A percentile compares a stretch with the other conserved stretches of the same genome.
Conservation (phyloP, 1,140 invertebrate genomes). For the Hirudo medicinalis region DNA sequence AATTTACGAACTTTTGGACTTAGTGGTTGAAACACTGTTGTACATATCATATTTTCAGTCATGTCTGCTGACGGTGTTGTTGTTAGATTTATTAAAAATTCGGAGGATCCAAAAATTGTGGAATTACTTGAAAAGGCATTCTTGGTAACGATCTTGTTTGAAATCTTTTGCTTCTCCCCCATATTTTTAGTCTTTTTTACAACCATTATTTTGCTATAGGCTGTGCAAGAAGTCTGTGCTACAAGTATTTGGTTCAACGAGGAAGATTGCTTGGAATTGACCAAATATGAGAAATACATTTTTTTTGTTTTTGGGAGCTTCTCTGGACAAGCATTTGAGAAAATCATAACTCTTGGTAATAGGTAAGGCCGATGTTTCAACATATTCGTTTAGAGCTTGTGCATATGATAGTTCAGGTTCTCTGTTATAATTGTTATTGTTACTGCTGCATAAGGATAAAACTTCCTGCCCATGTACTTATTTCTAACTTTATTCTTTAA, state of each 20-base stretch:
- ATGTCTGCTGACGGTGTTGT: too few relatives aligned
- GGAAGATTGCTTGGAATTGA: constrained; percentile 39
- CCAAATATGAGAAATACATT: constrained; percentile 52
- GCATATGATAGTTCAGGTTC: neutral
- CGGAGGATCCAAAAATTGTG: too few relatives aligned
- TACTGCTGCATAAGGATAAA: neutral
- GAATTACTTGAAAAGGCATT: too few relatives aligned
- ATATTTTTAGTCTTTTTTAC: too few relatives aligned
- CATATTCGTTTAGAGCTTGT: neutral
- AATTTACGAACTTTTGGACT: too few relatives aligned
- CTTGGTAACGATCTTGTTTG: too few relatives aligned
- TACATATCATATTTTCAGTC: too few relatives aligned
- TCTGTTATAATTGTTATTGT: neutral
- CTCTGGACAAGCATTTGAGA: constrained; percentile 53
- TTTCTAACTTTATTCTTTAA: neutral
- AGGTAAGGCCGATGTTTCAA: constrained; percentile 24
- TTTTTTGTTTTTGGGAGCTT: constrained; percentile 62
- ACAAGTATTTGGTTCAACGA: constrained; percentile 43
- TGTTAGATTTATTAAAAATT: too few relatives aligned
- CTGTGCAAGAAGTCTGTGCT: neutral
- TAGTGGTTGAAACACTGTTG: too few relatives aligned
- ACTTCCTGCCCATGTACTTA: neutral
- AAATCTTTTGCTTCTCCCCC: too few relatives aligned
- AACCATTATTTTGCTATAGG: too few relatives aligned
- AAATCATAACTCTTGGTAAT: constrained; percentile 39